Evolutionary conservation across 2,797 vertebrate genomes (phyloP).

Genomic region (Zalophus californianus): DNA sequence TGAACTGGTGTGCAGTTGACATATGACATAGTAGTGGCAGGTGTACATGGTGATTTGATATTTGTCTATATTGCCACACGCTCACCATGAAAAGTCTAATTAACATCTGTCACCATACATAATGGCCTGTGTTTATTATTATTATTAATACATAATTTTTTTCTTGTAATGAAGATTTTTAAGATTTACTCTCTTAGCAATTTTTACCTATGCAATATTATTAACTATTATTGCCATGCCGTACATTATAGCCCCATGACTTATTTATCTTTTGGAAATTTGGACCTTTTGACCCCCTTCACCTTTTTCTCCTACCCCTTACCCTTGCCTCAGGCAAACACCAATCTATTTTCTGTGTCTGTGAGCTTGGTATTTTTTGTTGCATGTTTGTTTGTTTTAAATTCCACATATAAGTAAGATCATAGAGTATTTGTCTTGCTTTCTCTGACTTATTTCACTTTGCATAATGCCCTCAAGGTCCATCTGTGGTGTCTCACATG

Average conservation of each 20-base stretch:
- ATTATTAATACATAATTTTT: not conserved
- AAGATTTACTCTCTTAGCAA: not conserved
- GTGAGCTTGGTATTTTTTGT: not conserved
- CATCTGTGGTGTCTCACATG: not conserved
- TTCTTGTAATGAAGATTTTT: not conserved
- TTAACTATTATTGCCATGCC: not conserved
- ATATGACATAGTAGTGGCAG: not conserved
- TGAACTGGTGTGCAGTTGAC: not conserved
- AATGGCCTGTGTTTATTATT: not conserved
- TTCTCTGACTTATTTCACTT: not conserved
- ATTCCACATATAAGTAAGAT: not conserved
- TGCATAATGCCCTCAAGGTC: not conserved
- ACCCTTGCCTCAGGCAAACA: not conserved
- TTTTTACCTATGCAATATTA: not conserved
- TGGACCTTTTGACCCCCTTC: not conserved
- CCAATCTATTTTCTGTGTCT: not conserved
- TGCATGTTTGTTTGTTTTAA: not conserved
- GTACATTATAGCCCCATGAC: not conserved
- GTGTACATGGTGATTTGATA: not conserved
- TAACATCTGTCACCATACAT: not conserved
- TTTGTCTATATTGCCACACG: not conserved
- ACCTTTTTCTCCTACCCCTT: not conserved
- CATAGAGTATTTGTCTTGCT: not conserved
- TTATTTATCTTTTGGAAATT: not conserved
- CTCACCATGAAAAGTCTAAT: not conserved